Percentiles rank a stretch among this genome's conserved stretches.
Conservation (phyloP, 2,797 vertebrate genomes). For the Tragopan temminckii region DNA sequence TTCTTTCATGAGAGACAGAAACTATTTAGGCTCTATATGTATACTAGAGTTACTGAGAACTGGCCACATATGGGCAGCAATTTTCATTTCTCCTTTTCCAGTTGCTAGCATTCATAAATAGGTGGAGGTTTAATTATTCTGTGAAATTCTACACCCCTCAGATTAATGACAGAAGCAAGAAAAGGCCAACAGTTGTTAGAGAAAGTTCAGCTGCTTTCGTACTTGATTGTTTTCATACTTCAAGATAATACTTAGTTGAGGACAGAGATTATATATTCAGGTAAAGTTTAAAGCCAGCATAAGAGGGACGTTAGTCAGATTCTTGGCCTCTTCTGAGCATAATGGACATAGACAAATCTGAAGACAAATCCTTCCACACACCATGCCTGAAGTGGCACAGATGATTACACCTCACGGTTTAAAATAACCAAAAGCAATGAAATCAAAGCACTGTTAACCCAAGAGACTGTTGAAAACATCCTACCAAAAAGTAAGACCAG, state of each 20-base stretch:
- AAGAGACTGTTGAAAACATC: neutral
- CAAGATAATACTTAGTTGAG: neutral
- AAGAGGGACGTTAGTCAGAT: neutral
- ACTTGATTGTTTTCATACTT: neutral
- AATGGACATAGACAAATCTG: neutral
- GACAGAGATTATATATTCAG: neutral
- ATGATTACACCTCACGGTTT: neutral
- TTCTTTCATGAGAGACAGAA: neutral
- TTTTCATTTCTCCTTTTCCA: neutral
- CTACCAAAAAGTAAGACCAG: neutral
- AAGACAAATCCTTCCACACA: neutral
- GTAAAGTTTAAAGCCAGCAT: neutral
- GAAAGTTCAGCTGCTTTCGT: neutral
- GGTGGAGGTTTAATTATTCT: neutral
- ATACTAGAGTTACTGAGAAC: neutral
- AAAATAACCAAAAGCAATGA: neutral
- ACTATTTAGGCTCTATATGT: neutral
- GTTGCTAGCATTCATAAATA: neutral
- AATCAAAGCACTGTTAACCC: neutral
- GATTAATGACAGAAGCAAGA: neutral
- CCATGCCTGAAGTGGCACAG: neutral
- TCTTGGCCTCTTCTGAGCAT: neutral
- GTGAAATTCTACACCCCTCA: neutral
- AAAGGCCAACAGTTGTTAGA: neutral
- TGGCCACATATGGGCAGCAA: neutral